Evolutionary conservation across 2,113 vertebrate species (phyloP).

Genomic region (Zosterops hypoxanthus): DNA sequence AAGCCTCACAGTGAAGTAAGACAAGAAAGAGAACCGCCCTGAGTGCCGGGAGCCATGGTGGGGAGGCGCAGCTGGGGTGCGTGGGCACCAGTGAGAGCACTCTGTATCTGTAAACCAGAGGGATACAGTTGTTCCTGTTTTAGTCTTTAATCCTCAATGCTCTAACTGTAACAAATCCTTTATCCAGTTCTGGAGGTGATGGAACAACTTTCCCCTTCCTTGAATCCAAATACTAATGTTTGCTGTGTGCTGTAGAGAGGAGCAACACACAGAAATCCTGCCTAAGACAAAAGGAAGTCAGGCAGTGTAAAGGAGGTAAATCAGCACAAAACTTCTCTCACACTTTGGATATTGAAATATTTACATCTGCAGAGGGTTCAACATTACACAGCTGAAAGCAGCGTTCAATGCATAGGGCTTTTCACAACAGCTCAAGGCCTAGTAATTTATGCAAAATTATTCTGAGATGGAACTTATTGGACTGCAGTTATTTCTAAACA

Average conservation of each 20-base stretch:
- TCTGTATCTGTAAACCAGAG: background rate
- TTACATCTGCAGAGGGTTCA: background rate
- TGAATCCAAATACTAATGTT: background rate
- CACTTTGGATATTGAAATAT: background rate
- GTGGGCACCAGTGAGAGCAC: background rate
- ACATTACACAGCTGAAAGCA: background rate
- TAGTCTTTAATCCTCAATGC: background rate
- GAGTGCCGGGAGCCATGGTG: background rate
- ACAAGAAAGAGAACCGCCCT: background rate
- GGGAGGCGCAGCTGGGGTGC: background rate
- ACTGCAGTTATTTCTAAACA: background rate
- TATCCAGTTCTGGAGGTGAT: background rate
- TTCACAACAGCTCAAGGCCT: background rate
- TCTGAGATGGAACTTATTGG: background rate
- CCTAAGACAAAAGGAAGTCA: background rate
- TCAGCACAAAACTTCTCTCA: background rate
- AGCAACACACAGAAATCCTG: background rate
- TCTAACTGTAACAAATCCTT: background rate
- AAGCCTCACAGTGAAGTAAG: background rate
- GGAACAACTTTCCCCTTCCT: background rate
- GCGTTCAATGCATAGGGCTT: rapidly evolving
- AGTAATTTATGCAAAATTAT: background rate
- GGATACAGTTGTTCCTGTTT: background rate
- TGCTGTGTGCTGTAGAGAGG: background rate
- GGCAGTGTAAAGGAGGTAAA: background rate